phyloP scores from a whole-genome alignment of 2,113 vertebrate genomes.

The Amphiprion percula region DNA sequence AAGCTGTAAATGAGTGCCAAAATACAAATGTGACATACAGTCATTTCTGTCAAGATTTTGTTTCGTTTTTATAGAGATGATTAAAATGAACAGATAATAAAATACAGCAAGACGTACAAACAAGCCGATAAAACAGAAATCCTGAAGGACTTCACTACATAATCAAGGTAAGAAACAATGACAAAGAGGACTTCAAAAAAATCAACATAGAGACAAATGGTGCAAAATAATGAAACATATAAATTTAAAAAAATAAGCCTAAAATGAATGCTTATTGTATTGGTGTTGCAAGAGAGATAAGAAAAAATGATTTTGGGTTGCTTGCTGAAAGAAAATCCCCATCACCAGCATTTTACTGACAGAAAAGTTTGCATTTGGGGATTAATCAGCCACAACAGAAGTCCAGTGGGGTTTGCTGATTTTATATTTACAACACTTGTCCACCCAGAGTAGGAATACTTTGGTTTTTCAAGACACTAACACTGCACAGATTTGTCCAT shows the following conservation, averaged over 20 bases:
- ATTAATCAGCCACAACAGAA: too few species aligned
- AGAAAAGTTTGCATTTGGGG: too few species aligned
- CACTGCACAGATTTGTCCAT: too few species aligned
- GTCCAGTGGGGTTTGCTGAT: background rate
- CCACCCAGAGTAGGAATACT: background rate
- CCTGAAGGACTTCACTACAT: conserved; percentile 3
- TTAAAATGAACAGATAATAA: conserved; percentile 9
- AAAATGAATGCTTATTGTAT: background rate
- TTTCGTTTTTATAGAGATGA: background rate
- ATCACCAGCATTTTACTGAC: too few species aligned
- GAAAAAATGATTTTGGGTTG: background rate
- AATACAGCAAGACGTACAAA: background rate
- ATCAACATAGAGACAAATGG: background rate
- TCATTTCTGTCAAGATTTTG: background rate
- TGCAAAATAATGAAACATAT: background rate
- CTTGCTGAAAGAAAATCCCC: background rate
- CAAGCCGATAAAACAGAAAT: background rate
- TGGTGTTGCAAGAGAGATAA: background rate
- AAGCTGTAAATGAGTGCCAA: conserved; percentile 2
- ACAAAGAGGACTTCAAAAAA: conserved; percentile 1
- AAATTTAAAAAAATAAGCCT: background rate
- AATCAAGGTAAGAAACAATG: conserved; percentile 10
- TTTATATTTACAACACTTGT: conserved; percentile 8
- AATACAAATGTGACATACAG: background rate
- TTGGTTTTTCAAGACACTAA: too few species aligned